Conservation (phyloP, 2,888 invertebrate genomes). For the Caradrina kadenii region DNA sequence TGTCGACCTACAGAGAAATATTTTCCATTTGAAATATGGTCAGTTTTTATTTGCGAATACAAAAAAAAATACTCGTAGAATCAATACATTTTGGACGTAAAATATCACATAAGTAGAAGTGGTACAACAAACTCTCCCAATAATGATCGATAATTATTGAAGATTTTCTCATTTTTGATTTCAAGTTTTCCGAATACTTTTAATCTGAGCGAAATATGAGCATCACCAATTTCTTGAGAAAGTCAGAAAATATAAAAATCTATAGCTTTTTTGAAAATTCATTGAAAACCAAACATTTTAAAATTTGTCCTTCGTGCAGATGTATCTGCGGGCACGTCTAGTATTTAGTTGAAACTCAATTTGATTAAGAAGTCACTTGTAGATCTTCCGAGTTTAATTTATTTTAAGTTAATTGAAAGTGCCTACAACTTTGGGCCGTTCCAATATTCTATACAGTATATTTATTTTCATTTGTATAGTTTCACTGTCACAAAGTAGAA, state of each 20-base stretch:
- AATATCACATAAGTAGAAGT: background rate
- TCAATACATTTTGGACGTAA: background rate
- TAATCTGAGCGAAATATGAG: too few relatives aligned
- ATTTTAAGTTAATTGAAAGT: constrained; percentile 3
- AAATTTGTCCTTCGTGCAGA: too few relatives aligned
- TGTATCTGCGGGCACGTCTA: background rate
- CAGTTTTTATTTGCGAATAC: background rate
- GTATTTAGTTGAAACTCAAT: constrained; percentile 2
- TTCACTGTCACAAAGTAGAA: background rate
- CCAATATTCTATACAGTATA: background rate
- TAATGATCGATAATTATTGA: background rate
- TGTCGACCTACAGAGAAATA: background rate
- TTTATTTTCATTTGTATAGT: background rate
- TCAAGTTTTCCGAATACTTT: too few relatives aligned
- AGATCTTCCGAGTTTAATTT: constrained; percentile 1
- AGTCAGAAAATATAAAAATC: background rate
- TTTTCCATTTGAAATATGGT: background rate
- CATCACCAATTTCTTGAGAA: background rate
- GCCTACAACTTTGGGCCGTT: background rate
- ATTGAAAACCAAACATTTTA: background rate
- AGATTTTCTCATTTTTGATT: background rate
- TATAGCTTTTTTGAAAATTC: too few relatives aligned
- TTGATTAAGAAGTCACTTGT: constrained; percentile 11
- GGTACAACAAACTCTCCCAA: background rate
- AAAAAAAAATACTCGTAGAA: too few relatives aligned